These are phyloP conservation scores for Desmodus rotundus DNA, from an alignment of 2,113 vertebrate species.

Conservation along the genomic window DNA sequence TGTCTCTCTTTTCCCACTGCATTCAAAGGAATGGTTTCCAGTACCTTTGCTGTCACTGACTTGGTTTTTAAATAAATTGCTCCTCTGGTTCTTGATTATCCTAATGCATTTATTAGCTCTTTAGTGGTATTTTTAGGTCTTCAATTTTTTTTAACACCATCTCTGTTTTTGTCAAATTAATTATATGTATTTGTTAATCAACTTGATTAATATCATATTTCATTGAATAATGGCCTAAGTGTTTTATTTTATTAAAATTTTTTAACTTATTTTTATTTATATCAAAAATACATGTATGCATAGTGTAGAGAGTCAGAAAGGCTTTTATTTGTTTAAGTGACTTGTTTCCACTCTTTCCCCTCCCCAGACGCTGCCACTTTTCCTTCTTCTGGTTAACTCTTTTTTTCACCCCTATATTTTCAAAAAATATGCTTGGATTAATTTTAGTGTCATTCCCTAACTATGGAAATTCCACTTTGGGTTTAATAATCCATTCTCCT, in stretches of 20 bases:
- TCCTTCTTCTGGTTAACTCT: not conserved
- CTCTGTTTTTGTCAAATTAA: not conserved
- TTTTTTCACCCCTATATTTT: not conserved
- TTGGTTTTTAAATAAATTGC: not conserved
- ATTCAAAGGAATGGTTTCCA: not conserved
- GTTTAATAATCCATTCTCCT: not conserved
- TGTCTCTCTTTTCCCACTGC: not conserved
- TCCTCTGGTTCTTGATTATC: not conserved
- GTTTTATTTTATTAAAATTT: not conserved
- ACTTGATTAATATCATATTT: not conserved
- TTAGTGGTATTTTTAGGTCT: not conserved
- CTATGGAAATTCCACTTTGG: not conserved
- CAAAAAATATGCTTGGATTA: not conserved
- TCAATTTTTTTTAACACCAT: not conserved
- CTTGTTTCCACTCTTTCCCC: not conserved
- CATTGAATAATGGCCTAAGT: not conserved
- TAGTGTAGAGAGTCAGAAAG: not conserved
- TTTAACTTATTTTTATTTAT: not conserved
- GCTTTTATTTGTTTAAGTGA: not conserved
- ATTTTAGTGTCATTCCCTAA: not conserved
- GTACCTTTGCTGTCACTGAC: not conserved
- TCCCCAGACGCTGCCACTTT: not conserved
- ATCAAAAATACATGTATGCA: not conserved
- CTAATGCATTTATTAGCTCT: not conserved
- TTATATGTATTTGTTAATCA: not conserved